Percentiles rank a stretch among this genome's conserved stretches.
Evolutionary conservation across 2,797 vertebrate genomes (phyloP).

Genomic region (Phrynocephalus vlangalii): DNA sequence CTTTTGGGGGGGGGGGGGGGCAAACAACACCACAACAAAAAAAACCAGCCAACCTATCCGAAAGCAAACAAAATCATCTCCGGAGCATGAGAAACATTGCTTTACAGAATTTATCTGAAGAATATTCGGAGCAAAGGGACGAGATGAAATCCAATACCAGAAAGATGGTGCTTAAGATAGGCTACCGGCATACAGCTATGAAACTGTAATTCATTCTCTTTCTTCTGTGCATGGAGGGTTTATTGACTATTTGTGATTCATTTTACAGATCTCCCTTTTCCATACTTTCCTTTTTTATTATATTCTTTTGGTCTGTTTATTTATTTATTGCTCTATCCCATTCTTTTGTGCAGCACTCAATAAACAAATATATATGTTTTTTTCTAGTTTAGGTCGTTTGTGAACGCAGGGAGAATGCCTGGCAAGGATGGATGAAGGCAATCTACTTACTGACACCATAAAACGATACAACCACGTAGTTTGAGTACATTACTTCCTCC

Average conservation of each 20-base stretch:
- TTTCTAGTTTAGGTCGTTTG: background rate
- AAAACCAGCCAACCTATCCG: background rate
- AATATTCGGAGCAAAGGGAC: fast-evolving
- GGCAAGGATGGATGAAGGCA: slow-evolving; percentile 5
- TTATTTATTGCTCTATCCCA: background rate
- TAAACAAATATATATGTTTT: background rate
- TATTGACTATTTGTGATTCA: background rate
- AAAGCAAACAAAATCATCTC: background rate
- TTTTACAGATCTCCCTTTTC: background rate
- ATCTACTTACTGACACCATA: background rate
- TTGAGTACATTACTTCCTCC: background rate
- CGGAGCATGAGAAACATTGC: background rate
- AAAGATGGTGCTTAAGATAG: background rate
- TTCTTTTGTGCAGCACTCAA: background rate
- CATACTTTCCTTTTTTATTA: background rate
- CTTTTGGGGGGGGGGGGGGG: too few relatives aligned
- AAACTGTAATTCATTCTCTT: background rate
- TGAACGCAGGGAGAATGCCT: background rate
- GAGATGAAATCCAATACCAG: background rate
- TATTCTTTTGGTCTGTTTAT: too few relatives aligned
- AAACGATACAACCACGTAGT: background rate
- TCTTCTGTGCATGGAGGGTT: background rate
- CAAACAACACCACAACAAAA: background rate
- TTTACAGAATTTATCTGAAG: background rate
- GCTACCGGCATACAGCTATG: background rate